These are phyloP conservation scores for Gallirallus australis DNA, from an alignment of 2,797 vertebrate species.

Conservation along the genomic window DNA sequence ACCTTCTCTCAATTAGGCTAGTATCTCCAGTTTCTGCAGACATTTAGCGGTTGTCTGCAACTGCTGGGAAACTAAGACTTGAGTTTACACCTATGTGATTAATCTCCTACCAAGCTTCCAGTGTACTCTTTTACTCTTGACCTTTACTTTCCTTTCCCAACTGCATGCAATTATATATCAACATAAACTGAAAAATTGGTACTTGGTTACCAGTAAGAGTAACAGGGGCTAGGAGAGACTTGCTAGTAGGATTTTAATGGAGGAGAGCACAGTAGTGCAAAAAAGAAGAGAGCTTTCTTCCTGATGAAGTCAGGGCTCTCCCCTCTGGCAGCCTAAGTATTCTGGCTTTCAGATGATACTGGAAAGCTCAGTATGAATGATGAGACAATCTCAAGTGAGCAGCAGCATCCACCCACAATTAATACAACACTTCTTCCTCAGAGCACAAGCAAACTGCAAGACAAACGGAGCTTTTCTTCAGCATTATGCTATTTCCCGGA, in stretches of 20 bases:
- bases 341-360: neutral
- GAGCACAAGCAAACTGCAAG: neutral
- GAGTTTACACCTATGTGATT: neutral
- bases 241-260: neutral
- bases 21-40: neutral
- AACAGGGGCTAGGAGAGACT: neutral
- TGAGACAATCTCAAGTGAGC: neutral
- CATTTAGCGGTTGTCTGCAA: neutral
- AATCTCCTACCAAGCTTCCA: neutral
- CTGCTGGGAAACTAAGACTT: neutral
- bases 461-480: neutral
- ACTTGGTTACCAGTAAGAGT: neutral
- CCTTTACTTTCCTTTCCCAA: neutral
- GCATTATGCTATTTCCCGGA: neutral
- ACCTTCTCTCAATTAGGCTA: neutral
- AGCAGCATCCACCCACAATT: neutral
- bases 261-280: neutral
- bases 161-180: neutral
- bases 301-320: neutral
- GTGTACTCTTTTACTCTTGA: neutral
- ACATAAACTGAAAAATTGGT: neutral
- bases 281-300: neutral
- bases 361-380: neutral
- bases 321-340: neutral
- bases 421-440: neutral